These are phyloP conservation scores for Drosophila mayaguana DNA, from an alignment of 2,888 invertebrate genomes.

Conservation along the genomic window DNA sequence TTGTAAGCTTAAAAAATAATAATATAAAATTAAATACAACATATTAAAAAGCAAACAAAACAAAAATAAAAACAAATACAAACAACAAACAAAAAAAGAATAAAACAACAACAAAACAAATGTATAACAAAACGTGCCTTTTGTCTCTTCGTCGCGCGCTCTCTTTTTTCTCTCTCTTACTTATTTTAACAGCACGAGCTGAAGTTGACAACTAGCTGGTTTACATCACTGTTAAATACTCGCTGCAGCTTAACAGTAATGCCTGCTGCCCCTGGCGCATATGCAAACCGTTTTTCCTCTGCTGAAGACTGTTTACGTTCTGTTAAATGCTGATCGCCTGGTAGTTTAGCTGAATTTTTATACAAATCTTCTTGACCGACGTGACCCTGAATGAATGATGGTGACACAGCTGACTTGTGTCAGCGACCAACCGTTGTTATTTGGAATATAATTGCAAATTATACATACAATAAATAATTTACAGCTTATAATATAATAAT, in stretches of 20 bases:
- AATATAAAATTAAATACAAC: conserved; percentile 73
- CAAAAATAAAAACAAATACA: conserved; percentile 54
- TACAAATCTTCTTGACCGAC: not conserved
- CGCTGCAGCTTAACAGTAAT: not conserved
- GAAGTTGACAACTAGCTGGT: not conserved
- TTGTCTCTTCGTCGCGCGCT: not conserved
- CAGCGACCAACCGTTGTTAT: not conserved
- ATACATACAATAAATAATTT: no score
- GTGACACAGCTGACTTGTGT: not conserved
- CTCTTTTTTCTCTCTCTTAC: not conserved
- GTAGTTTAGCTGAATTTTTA: not conserved
- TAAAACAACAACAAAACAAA: conserved; percentile 61
- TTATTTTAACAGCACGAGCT: not conserved
- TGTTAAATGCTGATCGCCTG: conserved; percentile 1
- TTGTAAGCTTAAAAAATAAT: conserved; percentile 82
- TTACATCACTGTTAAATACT: no score
- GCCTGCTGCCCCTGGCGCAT: not conserved
- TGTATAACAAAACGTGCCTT: conserved; percentile 64
- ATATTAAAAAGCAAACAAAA: conserved; percentile 72
- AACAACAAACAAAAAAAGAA: conserved; percentile 58
- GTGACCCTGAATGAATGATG: not conserved
- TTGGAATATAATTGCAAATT: not conserved
- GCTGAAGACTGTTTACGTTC: no score
- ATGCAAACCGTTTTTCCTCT: not conserved
- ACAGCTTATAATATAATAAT: no score